A percentile compares a stretch with the other conserved stretches of the same genome.
phyloP scores from a whole-genome alignment of 1,140 invertebrate genomes.

The Panulirus ornatus region DNA sequence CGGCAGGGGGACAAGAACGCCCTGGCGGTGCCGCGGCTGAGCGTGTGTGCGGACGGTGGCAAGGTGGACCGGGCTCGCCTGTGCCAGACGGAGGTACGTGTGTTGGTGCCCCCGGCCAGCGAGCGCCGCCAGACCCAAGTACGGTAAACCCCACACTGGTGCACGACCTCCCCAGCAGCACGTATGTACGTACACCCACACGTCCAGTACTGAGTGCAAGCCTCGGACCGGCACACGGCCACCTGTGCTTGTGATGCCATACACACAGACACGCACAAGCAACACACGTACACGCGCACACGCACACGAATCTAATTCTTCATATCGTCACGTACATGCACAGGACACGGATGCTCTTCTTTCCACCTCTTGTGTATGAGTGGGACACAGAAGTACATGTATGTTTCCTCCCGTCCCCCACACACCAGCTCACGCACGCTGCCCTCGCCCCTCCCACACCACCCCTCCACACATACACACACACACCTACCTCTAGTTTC shows the following conservation, averaged over 20 bases:
- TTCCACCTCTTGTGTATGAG: too few relatives aligned
- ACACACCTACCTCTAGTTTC: background rate
- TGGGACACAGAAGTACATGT: background rate
- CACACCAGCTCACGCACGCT: background rate
- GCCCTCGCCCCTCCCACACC: background rate
- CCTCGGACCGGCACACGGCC: background rate
- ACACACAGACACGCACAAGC: too few relatives aligned
- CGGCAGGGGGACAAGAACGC: constrained; percentile 81
- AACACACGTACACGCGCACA: background rate
- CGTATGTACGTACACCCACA: background rate
- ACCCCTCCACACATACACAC: too few relatives aligned
- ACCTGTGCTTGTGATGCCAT: too few relatives aligned
- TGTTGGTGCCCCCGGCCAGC: constrained; percentile 65
- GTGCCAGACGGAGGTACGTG: constrained; percentile 90
- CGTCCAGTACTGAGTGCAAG: background rate
- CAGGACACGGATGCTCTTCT: too few relatives aligned
- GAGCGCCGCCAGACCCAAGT: constrained; percentile 72
- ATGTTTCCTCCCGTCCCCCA: background rate
- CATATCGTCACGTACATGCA: too few relatives aligned
- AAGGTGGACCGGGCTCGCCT: constrained; percentile 94
- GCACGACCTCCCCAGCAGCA: constrained; percentile 38
- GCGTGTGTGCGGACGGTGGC: constrained; percentile 94
- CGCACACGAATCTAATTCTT: too few relatives aligned
- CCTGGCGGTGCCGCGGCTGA: constrained; percentile 87
- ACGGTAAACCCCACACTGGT: constrained; percentile 57